Evolutionary conservation across 2,888 invertebrate species (phyloP), one percentile per base, ranked within the genome.

Genomic region (Dysmachus trigonus): DNA sequence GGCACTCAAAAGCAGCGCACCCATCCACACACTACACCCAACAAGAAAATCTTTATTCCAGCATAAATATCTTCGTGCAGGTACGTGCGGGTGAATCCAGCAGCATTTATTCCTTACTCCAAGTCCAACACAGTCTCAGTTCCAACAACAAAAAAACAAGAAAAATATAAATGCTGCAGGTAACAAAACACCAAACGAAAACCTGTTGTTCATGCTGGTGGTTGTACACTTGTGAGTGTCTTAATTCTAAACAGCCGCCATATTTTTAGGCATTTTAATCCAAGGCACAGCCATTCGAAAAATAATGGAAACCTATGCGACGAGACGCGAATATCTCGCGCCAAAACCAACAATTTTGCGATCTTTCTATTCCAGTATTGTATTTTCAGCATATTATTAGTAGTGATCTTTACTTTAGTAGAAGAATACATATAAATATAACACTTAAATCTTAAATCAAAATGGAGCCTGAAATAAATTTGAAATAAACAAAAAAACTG

Each of bases 191-290:
- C 13, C 18, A 31, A 38, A 38, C 35, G 38, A 76, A 76, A 76
- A 76, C 76, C 76, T 76, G 76, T 76, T 76, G 76, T 38, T 35
- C 10, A 76, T 38, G 18, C 6, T n/a, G 2, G 35, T 38, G 35
- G 76, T 33, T 35, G 76, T 8, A 22, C 2, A 35, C 6, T 33
- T 76, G 15, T 22, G 38, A 38, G 18, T 73, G 73, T 73, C 0
- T 73, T n/a, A 8, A 31, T 76, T 76, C 18, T 76, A 76, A 76
- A 76, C 76, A 76, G 62, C 62, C 62, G 62, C 62, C 62, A 73
- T 73, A 31, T 73, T 31, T 73, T 73, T 33, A 62, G 62, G 27
- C 62, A 62, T 62, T 62, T 62, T 62, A 18, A 62, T 22, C 62
- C 27, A 62, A 62, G 62, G 62, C 62, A 22, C 62, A 62, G 62